Evolutionary conservation across 2,797 vertebrate genomes (phyloP), one percentile per base, ranked within the genome.

Genomic region (Sebastiscus tertius): DNA sequence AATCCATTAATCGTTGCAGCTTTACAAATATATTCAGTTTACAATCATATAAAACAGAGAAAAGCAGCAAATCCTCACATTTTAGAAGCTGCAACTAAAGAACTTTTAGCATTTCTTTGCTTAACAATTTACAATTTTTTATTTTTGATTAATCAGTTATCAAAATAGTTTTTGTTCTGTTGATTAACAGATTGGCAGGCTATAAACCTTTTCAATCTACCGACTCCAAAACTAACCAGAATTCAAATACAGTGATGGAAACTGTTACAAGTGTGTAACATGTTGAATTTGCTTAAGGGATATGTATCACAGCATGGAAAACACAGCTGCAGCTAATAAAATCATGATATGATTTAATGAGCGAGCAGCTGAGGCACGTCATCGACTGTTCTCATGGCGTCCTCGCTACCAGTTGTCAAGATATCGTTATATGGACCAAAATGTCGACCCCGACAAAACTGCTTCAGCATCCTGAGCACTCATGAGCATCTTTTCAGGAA

Each of bases 291-390:
- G 22, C 22, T 9, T 33, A 0, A 49, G 42, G 42, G 39, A 59
- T 26, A 13, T 60, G 13, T 26, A 34, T 64, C 33, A 39, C 31
- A 11, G 18, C 31, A 31, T n/a, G 60, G 29, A 26, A 79, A 80
- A 22, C 39, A 33, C 58, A 84, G 54, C 54, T 70, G 77, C 46
- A 34, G 63, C 22, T 49, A 49, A 36, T 59, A 36, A 66, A 66
- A 36, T 22, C 4, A 34, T 34, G 5, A 58, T 24, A 4, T 33
- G 39, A 72, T 29, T 65, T 55, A 74, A 74, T 55, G 33, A 42
- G 72, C 8, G 0, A 12, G 49, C 13, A n/a, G 18, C 13, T 18
- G 16, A 16, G 34, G 42, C 14, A n/a, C n/a, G 9, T n/a, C 8
- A 36, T 39, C 16, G 8, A 54, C 52, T 69, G 1, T 12, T 26